Base-by-base conservation (phyloP, 1,140 invertebrate species). In the Ctenoplectra terminalis region DNA sequence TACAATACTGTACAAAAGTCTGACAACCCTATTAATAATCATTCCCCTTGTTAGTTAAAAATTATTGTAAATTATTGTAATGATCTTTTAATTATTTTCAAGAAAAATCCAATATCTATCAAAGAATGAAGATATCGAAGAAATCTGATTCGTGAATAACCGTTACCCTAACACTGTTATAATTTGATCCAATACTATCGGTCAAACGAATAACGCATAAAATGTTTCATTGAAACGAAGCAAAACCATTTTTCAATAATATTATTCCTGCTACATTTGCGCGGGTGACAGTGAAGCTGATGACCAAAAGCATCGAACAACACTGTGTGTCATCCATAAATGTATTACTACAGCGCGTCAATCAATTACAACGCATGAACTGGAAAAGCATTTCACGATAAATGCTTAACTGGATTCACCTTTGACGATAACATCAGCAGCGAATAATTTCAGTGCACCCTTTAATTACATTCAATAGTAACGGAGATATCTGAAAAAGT, bases 321-420 rank as follows among this genome's bases (percentile, higher is more conserved):
- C 26, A 34, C 15, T 7, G 20, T 15, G 5, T n/a, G 67, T 54
- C 67, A 71, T 71, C 34, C 9, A 31, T 58, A 43, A 73, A 73
- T 20, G 11, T 31, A 73, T 73, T 58, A 58, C 70, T 31, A 29
- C 54, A 8, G 20, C 40, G 8, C 34, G 52, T 40, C 69, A 54
- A 73, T 73, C 54, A 58, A 43, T 73, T 73, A 58, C 37, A 43
- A 23, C 2, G 20, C 37, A 43, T 31, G 54, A 58, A 43, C 70
- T 48, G 43, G 5, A 17, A 43, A 26, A 26, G 7, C 23, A 40
- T 37, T 17, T 11, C 5, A 58, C 67, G 67, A 54, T 54, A 11
- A 73, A 58, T 73, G 40, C n/a, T 23, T n/a, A 43, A 73, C 37
- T 46, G 40, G 11, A 60, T 58, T 58, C 37, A 58, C 20, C 50